Evolutionary conservation across 2,888 invertebrate genomes (phyloP).

Genomic region (Drosophila niveifrons): DNA sequence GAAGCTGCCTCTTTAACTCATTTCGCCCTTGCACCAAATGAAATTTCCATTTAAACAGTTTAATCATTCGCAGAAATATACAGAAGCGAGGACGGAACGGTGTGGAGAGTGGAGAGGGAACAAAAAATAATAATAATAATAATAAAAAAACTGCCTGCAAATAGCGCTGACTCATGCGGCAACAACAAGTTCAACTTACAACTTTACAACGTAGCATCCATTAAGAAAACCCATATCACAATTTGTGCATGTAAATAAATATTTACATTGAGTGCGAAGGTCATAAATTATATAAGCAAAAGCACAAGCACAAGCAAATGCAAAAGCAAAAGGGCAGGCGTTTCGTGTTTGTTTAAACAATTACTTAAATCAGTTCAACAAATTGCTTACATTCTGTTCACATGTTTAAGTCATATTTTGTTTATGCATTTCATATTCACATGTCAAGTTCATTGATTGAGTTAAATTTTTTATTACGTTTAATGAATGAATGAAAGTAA

Average conservation of each 20-base stretch:
- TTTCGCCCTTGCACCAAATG: conserved; percentile 53
- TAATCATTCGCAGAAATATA: conserved; percentile 47
- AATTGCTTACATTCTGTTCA: conserved; percentile 3
- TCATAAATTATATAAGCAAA: conserved; percentile 18
- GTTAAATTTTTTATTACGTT: neutral
- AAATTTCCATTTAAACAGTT: conserved; percentile 52
- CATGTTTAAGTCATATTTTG: neutral
- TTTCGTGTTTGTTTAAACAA: conserved; percentile 17
- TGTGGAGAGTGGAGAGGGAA: neutral
- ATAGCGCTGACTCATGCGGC: conserved; percentile 24
- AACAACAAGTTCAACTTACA: conserved; percentile 9
- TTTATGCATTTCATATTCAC: neutral
- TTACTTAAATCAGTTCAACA: conserved; percentile 1
- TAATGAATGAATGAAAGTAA: neutral
- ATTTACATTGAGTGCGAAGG: conserved; percentile 44
- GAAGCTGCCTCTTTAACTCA: conserved; percentile 48
- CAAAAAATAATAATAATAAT: conserved; percentile 10
- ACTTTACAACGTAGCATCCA: conserved; percentile 26
- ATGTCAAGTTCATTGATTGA: neutral
- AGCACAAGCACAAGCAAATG: neutral
- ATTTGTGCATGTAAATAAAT: conserved; percentile 23
- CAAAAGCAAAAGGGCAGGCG: conserved; percentile 7
- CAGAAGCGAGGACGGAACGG: neutral
- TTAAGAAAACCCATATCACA: conserved; percentile 34
- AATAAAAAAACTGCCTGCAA: neutral